A percentile compares a stretch with the other conserved stretches of the same genome.
These are phyloP conservation scores for Pseudorhombus dupliciocellatus DNA, from an alignment of 2,113 vertebrate species.

Conservation along the genomic window DNA sequence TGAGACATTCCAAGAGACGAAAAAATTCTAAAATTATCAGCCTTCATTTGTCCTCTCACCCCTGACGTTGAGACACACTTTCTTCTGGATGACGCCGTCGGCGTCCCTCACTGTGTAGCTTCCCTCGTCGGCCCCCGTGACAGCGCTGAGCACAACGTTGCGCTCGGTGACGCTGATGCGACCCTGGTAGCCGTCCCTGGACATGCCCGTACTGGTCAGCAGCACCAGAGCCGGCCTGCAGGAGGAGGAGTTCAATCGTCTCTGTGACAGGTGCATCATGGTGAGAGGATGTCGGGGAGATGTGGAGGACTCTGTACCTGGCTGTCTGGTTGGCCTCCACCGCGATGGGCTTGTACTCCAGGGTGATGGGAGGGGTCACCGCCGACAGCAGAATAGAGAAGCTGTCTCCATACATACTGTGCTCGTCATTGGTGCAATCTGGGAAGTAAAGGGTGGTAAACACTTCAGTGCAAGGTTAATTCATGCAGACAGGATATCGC, in stretches of 20 bases:
- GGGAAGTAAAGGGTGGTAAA: slow-evolving; percentile 23
- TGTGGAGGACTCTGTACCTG: slow-evolving; percentile 44
- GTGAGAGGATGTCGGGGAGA: slow-evolving; percentile 5
- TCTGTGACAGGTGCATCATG: slow-evolving; percentile 14
- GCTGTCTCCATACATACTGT: slow-evolving; percentile 72
- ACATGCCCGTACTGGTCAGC: slow-evolving; percentile 30
- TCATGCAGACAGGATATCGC: neutral
- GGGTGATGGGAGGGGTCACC: slow-evolving; percentile 50
- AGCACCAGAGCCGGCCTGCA: slow-evolving; percentile 70
- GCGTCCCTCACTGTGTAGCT: slow-evolving; percentile 77
- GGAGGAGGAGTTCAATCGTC: slow-evolving; percentile 14
- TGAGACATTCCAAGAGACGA: neutral
- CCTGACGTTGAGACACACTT: slow-evolving; percentile 81
- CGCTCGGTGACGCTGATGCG: slow-evolving; percentile 57
- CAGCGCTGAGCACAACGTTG: slow-evolving; percentile 56
- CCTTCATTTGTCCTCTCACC: slow-evolving; percentile 66
- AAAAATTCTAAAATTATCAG: neutral
- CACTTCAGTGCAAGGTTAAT: slow-evolving; percentile 20
- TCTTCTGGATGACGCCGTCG: slow-evolving; percentile 50
- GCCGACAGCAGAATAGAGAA: slow-evolving; percentile 60
- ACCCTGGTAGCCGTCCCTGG: slow-evolving; percentile 55
- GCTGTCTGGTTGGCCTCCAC: slow-evolving; percentile 78
- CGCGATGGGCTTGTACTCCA: slow-evolving; percentile 72
- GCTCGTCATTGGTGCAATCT: slow-evolving; percentile 78
- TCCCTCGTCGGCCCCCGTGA: slow-evolving; percentile 76